These are phyloP conservation scores for Bos taurus DNA, from an alignment of 2,113 vertebrate genomes.

Conservation along the genomic window DNA sequence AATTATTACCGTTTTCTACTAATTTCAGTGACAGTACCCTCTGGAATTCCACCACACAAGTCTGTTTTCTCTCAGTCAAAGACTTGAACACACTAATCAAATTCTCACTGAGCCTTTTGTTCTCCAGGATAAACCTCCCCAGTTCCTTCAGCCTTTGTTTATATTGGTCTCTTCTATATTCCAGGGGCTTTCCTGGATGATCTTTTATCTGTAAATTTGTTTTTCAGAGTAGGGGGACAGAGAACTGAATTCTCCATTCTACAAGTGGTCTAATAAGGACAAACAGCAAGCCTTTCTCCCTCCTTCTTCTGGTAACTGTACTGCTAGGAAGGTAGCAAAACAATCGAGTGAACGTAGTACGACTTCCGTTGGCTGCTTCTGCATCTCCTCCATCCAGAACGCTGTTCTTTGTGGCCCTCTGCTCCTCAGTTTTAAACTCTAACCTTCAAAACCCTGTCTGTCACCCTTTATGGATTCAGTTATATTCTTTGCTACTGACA, in stretches of 20 bases:
- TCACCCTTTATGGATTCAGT: not conserved
- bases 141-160: not conserved
- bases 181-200: not conserved
- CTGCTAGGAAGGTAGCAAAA: not conserved
- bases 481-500: not conserved
- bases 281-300: not conserved
- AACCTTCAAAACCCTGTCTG: not conserved
- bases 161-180: not conserved
- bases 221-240: not conserved
- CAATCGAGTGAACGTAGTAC: not conserved
- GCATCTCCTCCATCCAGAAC: not conserved
- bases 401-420: not conserved
- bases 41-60: not conserved
- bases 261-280: not conserved
- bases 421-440: not conserved
- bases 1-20: not conserved
- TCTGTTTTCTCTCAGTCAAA: not conserved
- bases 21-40: not conserved
- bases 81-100: conserved; percentile 2
- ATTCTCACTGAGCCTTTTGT: not conserved
- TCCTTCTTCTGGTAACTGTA: not conserved
- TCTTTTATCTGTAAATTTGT: not conserved
- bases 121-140: not conserved
- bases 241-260: not conserved
- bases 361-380: not conserved